These are phyloP conservation scores for Heptranchias perlo DNA, from an alignment of 2,113 vertebrate species.

Conservation along the genomic window DNA sequence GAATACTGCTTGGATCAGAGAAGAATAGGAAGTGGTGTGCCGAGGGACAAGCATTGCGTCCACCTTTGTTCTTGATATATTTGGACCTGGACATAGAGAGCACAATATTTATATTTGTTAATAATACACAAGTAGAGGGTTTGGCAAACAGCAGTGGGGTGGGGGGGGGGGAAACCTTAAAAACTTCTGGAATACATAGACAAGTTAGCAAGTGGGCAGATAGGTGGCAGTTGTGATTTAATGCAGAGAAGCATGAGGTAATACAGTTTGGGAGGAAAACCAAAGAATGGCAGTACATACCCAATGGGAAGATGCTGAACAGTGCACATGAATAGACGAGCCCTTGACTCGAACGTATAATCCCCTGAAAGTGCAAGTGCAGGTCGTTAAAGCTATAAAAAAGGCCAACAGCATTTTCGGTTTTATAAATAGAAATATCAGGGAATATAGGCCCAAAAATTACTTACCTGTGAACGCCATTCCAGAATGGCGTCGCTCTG, in stretches of 20 bases:
- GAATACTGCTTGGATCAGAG: neutral
- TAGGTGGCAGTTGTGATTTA: neutral
- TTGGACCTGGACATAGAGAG: neutral
- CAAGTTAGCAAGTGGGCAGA: neutral
- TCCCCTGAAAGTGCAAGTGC: neutral
- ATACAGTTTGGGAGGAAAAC: neutral
- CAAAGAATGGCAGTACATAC: neutral
- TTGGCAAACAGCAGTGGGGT: neutral
- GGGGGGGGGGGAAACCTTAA: too few relatives aligned
- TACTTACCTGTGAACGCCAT: too few relatives aligned
- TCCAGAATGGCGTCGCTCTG: too few relatives aligned
- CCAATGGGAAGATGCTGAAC: neutral
- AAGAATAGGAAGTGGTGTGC: neutral
- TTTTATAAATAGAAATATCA: neutral
- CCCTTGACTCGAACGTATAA: too few relatives aligned
- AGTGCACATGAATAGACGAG: neutral
- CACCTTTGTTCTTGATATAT: neutral
- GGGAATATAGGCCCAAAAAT: too few relatives aligned
- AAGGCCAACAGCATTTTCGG: neutral
- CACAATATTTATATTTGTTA: neutral
- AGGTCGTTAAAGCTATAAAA: neutral
- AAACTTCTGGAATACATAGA: neutral
- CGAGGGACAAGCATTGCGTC: too few relatives aligned
- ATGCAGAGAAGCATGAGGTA: neutral
- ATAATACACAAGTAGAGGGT: neutral